Evolutionary conservation across 2,888 invertebrate genomes (phyloP), one percentile per base, ranked within the genome.

Genomic region (Crepidodera aurea): DNA sequence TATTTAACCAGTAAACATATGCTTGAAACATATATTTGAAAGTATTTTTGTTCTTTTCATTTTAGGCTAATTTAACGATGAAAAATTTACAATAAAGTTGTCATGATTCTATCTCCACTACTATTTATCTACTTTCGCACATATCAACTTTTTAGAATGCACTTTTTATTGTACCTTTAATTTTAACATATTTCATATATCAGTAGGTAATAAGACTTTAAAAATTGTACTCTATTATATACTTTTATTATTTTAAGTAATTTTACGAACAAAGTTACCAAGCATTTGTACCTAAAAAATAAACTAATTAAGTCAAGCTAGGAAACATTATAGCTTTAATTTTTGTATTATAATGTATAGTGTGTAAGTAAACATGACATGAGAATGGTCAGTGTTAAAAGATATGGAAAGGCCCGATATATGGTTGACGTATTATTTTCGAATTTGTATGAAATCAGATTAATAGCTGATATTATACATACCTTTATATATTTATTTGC

Each of bases 401-500:
- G 12, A 54, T 44, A 54, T 44, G 44, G 44, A 25, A 54, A 44
- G 29, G 44, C 54, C 42, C 42, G 42, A 27, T 29, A 32, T 54
- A 40, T 4, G 53, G 40, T 22, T 48, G 15, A 51, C 39, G 40
- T 42, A 51, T 39, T 61, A 44, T 46, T 53, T 40, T 18, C 39
- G 29, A 59, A 12, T 44, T 32, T 46, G 56, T 56, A 48, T 48
- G 19, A 27, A 27, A 40, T 53, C 51, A 53, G 25, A 37, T 10
- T 7, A 15, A 6, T 18, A 55, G 10, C 22, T 44, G 46, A 32
- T 46, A 32, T 29, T 34, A 37, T 37, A 34, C 22, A 46, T 44
- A 44, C 12, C 1, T 15, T 8, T 39, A 13, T 22, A n/a, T 50
- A 62, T 65, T 64, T 67, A 63, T 65, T 48, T 66, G 69, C 69